Base-by-base conservation (phyloP, 2,797 vertebrate species). In the Petrocephalus sullivani region DNA sequence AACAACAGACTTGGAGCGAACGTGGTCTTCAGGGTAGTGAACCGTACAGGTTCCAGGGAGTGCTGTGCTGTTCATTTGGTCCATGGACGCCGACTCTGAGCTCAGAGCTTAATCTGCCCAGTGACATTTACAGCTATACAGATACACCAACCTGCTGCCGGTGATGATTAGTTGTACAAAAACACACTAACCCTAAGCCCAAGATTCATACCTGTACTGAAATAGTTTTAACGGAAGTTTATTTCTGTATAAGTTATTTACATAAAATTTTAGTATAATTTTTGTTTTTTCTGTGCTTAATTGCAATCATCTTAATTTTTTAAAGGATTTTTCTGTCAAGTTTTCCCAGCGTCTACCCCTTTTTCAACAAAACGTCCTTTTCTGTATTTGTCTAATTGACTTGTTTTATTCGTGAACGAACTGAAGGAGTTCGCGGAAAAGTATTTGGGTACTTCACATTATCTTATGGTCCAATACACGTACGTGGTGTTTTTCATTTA, bases 1-100 rank as follows among this genome's bases (percentile, higher is more conserved):
- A 81, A 81, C 37, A 87, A 88, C 87, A 87, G 81, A 54, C 81
- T 84, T 12, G n/a, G 51, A 54, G 9, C n/a, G 19, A 51, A 53
- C 9, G 21, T 51, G 49, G 81, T 49, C 75, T 81, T 49, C 41
- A n/a, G 37, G 75, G 6, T 81, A 49, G 16, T 19, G 37, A 81
- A 37, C 16, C 41, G 12, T 46, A 46, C 33, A 81, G 75, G 41
- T 81, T 21, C 75, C 41, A 49, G 75, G 19, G 16, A 81, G 75
- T 16, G 2, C 41, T 78, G 71, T 78, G 71, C 37, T 81, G 6
- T 49, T 81, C 19, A 49, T n/a, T 81, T 81, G 37, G 9, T n/a
- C 75, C 75, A 49, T 21, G 41, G 37, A 49, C 9, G 7, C 75
- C 46, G 41, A 19, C 37, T 78, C 19, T 78, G 16, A 78, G 71